Percentiles rank a stretch among this genome's conserved stretches.
Evolutionary conservation across 2,113 vertebrate genomes (phyloP).

Genomic region (Podarcis cretensis): DNA sequence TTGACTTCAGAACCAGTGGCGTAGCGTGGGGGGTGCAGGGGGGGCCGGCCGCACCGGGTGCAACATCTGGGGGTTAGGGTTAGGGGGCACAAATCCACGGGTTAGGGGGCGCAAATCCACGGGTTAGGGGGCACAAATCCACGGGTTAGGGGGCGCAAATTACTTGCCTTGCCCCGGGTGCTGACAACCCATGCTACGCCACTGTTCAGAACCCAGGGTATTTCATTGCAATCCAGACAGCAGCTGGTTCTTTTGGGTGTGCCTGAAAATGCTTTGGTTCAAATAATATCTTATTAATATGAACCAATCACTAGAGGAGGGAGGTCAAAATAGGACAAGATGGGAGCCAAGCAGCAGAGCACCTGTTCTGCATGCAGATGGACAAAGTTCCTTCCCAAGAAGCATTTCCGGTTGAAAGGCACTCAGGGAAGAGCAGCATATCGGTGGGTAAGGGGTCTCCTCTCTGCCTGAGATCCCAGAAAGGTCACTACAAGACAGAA

Average conservation of each 20-base stretch:
- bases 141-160: no score
- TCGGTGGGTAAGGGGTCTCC: background rate
- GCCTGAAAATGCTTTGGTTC: slow-evolving; percentile 63
- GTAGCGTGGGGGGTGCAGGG: no score
- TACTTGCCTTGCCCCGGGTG: no score
- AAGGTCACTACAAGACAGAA: no score
- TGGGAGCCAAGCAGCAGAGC: background rate
- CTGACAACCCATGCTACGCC: no score
- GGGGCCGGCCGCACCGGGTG: no score
- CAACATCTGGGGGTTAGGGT: no score
- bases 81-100: no score
- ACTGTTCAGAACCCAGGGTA: slow-evolving; percentile 56
- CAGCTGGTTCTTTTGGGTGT: background rate
- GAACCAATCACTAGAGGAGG: slow-evolving; percentile 60
- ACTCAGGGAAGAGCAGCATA: background rate
- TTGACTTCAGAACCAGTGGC: slow-evolving; percentile 60
- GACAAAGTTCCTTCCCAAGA: background rate
- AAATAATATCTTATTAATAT: slow-evolving; percentile 60
- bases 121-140: no score
- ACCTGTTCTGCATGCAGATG: background rate
- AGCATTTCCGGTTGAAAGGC: background rate
- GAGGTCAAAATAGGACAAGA: slow-evolving; percentile 37
- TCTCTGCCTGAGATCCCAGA: no score
- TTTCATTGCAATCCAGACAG: background rate
- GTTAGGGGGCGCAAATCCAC: no score